Evolutionary conservation across 2,888 invertebrate genomes (phyloP).

Genomic region (Syritta pipiens): DNA sequence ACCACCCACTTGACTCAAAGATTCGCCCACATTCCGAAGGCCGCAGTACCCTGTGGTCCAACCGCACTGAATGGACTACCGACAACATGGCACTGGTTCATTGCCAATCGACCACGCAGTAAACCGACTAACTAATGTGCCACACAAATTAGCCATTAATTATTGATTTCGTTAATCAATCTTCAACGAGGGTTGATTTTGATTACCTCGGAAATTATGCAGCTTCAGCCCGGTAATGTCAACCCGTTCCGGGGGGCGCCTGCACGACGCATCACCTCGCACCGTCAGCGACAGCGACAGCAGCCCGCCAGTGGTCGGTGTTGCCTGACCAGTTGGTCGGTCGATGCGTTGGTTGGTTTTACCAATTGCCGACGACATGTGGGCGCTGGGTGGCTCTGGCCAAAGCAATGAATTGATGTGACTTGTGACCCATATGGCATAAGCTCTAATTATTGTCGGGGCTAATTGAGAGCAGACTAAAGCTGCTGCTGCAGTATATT

Average conservation of each 20-base stretch:
- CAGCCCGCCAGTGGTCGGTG: background rate
- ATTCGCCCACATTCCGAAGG: too few relatives aligned
- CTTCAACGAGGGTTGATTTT: constrained; percentile 42
- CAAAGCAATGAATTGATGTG: constrained; percentile 49
- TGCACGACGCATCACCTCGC: too few relatives aligned
- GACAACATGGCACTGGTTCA: constrained; percentile 11
- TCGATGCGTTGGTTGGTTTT: constrained; percentile 45
- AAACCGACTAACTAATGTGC: constrained; percentile 57
- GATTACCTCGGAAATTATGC: constrained; percentile 48
- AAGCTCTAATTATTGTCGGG: constrained; percentile 49
- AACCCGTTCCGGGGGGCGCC: background rate
- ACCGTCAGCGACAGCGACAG: too few relatives aligned
- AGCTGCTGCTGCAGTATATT: constrained; percentile 19
- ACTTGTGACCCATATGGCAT: constrained; percentile 47
- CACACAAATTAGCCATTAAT: constrained; percentile 65
- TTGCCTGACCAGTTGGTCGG: constrained; percentile 4
- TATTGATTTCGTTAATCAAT: constrained; percentile 68
- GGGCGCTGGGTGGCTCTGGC: background rate
- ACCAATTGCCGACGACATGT: background rate
- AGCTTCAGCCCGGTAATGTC: constrained; percentile 2
- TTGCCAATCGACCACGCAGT: constrained; percentile 42
- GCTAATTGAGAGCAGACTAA: constrained; percentile 45
- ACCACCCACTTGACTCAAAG: too few relatives aligned
- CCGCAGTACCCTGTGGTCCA: too few relatives aligned
- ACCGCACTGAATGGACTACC: too few relatives aligned